Evolutionary conservation across 2,797 vertebrate species (phyloP).

Genomic region (Tiaroga cobitis): DNA sequence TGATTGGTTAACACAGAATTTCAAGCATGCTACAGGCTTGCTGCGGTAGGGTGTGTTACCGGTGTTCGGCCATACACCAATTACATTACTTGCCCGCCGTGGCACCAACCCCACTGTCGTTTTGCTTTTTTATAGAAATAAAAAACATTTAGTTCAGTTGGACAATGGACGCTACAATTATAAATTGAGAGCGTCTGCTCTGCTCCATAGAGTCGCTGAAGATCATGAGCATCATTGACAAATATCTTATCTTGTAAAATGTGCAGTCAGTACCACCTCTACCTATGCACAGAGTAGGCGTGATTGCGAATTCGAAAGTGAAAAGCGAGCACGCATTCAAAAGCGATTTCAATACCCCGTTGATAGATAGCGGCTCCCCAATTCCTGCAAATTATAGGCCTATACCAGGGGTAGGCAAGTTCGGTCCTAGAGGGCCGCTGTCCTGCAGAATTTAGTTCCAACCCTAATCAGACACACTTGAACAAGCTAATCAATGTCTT

Average conservation of each 20-base stretch:
- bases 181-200: neutral
- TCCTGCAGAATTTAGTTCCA: too few species aligned
- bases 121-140: neutral
- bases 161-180: neutral
- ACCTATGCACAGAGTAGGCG: neutral
- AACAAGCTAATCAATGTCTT: too few species aligned
- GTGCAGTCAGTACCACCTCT: neutral
- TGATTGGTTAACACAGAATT: neutral
- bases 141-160: neutral
- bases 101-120: neutral
- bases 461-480: too few species aligned
- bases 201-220: neutral
- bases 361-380: neutral
- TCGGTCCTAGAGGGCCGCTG: too few species aligned
- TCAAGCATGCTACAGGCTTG: neutral
- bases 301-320: neutral
- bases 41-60: neutral
- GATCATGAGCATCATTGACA: neutral
- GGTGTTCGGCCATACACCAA: neutral
- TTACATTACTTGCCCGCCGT: neutral
- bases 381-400: neutral
- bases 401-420: too few species aligned
- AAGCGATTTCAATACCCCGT: neutral
- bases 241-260: neutral
- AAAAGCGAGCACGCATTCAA: neutral